A percentile compares a stretch with the other conserved stretches of the same genome.
Evolutionary conservation across 2,797 vertebrate genomes (phyloP).

Genomic region (Clarias laeviceps): DNA sequence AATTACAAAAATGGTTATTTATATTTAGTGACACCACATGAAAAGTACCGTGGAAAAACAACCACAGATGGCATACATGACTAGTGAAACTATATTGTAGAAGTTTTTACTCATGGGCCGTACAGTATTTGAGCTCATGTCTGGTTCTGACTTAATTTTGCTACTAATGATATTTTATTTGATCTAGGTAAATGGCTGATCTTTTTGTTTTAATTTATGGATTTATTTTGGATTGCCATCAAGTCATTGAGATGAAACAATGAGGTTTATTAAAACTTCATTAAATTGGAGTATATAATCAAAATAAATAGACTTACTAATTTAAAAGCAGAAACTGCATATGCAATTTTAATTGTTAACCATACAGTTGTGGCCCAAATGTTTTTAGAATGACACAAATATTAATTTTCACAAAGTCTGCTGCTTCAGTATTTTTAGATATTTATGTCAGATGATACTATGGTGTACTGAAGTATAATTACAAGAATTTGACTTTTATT

Average conservation of each 20-base stretch:
- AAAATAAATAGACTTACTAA: neutral
- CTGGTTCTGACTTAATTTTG: neutral
- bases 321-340: neutral
- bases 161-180: neutral
- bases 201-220: neutral
- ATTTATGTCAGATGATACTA: no score
- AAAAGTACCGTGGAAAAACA: neutral
- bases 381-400: no score
- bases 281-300: neutral
- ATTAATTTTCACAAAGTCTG: no score
- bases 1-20: neutral
- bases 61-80: neutral
- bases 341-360: neutral
- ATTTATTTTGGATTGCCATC: neutral
- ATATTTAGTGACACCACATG: neutral
- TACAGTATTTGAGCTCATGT: neutral
- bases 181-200: neutral
- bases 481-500: no score
- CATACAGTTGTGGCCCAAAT: no score
- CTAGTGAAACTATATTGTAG: neutral
- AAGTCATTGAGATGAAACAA: neutral
- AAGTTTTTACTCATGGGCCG: neutral
- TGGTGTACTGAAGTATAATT: no score
- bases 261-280: neutral
- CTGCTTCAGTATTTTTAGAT: no score